phyloP scores from a whole-genome alignment of 2,797 vertebrate species.

The Dermochelys coriacea region DNA sequence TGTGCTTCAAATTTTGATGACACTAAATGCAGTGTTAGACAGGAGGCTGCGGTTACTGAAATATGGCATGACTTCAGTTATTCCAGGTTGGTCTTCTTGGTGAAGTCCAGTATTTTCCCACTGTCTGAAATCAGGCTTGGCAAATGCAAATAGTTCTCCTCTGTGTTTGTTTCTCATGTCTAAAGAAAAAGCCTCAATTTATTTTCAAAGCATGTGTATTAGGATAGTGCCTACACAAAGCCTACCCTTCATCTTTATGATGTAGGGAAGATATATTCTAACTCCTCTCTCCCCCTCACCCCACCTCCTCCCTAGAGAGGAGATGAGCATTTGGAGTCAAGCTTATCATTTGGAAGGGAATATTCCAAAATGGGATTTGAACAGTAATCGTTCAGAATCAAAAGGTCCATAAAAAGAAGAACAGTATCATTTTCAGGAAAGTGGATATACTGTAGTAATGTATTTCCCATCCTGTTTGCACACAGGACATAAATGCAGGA shows the following conservation, averaged over 20 bases:
- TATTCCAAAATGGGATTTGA: neutral
- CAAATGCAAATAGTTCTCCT: neutral
- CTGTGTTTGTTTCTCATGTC: neutral
- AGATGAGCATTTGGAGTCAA: neutral
- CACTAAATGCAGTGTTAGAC: neutral
- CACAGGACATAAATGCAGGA: neutral
- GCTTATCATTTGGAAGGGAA: neutral
- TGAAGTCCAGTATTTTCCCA: neutral
- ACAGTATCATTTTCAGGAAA: neutral
- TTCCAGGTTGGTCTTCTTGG: neutral
- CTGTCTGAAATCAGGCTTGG: neutral
- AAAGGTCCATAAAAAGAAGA: neutral
- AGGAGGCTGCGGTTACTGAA: neutral
- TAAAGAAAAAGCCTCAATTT: neutral
- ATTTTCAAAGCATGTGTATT: neutral
- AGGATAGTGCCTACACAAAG: neutral
- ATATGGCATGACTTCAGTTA: neutral
- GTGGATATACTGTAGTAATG: fast-evolving
- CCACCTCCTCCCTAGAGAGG: neutral
- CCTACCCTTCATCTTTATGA: neutral
- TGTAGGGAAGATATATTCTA: neutral
- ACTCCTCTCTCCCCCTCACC: neutral
- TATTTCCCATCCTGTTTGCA: fast-evolving
- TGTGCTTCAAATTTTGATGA: neutral
- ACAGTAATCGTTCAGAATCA: neutral